These are phyloP conservation scores for Dicyrtomina minuta DNA, from an alignment of 2,888 invertebrate species.

Conservation along the genomic window DNA sequence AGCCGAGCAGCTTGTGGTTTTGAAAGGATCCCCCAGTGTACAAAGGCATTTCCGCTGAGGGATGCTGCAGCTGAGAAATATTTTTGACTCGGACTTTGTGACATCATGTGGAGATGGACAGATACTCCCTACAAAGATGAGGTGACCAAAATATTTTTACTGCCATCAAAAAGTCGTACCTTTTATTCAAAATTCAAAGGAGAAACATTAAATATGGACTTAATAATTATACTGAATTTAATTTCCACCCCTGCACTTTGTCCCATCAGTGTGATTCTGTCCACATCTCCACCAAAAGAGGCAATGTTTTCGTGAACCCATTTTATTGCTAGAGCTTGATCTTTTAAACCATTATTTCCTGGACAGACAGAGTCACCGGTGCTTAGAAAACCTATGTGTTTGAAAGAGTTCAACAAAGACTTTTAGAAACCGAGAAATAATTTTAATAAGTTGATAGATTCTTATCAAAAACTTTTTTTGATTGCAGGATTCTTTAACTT, in stretches of 20 bases:
- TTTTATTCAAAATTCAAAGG: slow-evolving; percentile 1
- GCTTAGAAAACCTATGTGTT: slow-evolving; percentile 59
- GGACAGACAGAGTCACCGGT: slow-evolving; percentile 60
- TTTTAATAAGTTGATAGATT: too few species aligned
- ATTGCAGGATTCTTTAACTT: too few species aligned
- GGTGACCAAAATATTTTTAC: background rate
- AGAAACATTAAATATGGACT: background rate
- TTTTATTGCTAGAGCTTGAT: slow-evolving; percentile 24
- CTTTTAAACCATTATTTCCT: slow-evolving; percentile 60
- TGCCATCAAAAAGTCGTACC: background rate
- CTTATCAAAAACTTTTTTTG: too few species aligned
- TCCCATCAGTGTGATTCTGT: slow-evolving; percentile 14
- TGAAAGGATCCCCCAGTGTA: slow-evolving; percentile 42
- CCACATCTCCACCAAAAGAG: slow-evolving; percentile 13
- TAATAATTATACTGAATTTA: background rate
- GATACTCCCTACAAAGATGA: slow-evolving; percentile 20
- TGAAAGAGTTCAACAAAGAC: too few species aligned
- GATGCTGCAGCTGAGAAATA: slow-evolving; percentile 37
- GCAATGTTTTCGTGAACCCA: slow-evolving; percentile 27
- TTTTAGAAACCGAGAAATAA: too few species aligned
- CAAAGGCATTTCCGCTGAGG: slow-evolving; percentile 45
- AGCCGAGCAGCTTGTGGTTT: slow-evolving; percentile 27
- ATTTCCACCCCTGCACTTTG: slow-evolving; percentile 21
- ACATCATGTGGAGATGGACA: slow-evolving; percentile 45
- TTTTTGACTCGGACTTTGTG: slow-evolving; percentile 37